Base-by-base conservation (phyloP, 2,888 invertebrate species). In the Coelopa pilipes region DNA sequence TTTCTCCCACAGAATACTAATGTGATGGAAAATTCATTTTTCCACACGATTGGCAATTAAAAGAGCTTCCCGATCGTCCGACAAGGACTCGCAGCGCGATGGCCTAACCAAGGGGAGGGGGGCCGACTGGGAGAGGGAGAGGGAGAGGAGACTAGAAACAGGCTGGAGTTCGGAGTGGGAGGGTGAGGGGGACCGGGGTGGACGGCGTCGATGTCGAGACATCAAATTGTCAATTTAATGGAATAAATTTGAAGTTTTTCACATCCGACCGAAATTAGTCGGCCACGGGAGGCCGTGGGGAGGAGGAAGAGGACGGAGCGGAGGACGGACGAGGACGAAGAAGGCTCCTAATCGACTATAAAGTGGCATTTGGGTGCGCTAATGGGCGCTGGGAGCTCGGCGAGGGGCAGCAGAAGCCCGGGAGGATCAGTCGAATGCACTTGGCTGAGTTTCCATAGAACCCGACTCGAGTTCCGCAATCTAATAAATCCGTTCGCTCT, bases 1-100 rank as follows among this genome's bases (percentile, higher is more conserved):
- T 83, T 84, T 85, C 84, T 81, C 79, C 82, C 82, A 83, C 83
- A 81, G 86, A 86, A 86, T 86, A 85, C 85, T 86, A 86, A 86
- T 86, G 83, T 81, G 83, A 83, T 86, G 86, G 85, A 86, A 85
- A 84, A 85, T 86, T 85, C 83, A 84, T 84, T 85, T 86, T 86
- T 85, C 84, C 86, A 85, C 84, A 83, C 83, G 85, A 84, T 85
- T 87, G 85, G 82, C 82, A 85, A 86, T 82, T 84, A 83, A 84
- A 85, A 83, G 82, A 82, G 86, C 84, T 85, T 85, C 81, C 78
- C 78, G 46, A 62, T 78, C 78, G 76, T 73, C 70, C 46, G 34
- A 34, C 67, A 57, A 55, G 55, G 17, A 24, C 65, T 46, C 17
- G 49, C 45, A 63, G 19, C 2, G 7, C 66, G 62, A 17, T 45